Conservation (phyloP, 2,888 invertebrate species). For the Melanchra persicariae region DNA sequence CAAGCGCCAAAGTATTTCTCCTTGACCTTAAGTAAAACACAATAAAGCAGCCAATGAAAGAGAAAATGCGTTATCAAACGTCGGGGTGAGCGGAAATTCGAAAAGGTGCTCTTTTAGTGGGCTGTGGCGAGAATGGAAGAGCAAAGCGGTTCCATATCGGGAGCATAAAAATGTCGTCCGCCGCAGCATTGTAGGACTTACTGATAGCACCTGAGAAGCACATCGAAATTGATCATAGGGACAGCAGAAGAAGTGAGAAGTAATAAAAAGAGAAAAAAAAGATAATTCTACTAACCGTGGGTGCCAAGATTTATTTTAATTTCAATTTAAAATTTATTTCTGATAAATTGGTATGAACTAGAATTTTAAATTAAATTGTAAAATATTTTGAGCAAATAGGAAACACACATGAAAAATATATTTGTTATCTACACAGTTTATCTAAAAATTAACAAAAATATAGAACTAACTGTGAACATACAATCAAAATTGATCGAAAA, state of each 20-base stretch:
- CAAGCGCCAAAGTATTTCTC: background rate
- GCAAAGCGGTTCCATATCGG: constrained; percentile 74
- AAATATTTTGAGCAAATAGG: no score
- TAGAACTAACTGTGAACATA: no score
- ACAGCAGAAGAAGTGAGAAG: constrained; percentile 38
- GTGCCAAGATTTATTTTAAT: no score
- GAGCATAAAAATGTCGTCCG: constrained; percentile 78
- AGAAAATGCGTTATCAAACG: constrained; percentile 72
- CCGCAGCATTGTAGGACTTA: constrained; percentile 71
- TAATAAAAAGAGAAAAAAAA: background rate
- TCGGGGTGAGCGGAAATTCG: constrained; percentile 81
- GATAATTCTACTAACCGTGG: no score
- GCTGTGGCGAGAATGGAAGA: constrained; percentile 67
- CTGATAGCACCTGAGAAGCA: constrained; percentile 73
- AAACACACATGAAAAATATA: no score
- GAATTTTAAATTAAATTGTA: no score
- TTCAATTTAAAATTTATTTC: no score
- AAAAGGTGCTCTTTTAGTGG: constrained; percentile 74
- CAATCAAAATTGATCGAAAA: no score
- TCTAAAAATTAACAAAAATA: no score
- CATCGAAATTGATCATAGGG: constrained; percentile 60
- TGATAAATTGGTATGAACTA: no score
- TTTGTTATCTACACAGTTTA: no score
- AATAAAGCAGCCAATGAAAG: constrained; percentile 73
- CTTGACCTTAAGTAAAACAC: constrained; percentile 56